Conservation (phyloP, 1,140 invertebrate species). For the Procambarus clarkii region DNA sequence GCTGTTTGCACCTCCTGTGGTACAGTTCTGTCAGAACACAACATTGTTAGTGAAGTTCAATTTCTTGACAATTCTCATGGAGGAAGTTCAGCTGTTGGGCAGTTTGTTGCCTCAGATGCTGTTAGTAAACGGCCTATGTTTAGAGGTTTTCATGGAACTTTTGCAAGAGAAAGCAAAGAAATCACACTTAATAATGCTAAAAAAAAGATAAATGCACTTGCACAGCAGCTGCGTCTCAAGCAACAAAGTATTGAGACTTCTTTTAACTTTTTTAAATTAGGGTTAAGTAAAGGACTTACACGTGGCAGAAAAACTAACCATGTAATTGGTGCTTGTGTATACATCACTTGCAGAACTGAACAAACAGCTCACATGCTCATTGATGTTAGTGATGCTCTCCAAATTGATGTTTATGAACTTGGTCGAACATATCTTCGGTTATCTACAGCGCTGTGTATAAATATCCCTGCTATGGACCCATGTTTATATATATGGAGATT, state of each 20-base stretch:
- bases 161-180: constrained; percentile 91
- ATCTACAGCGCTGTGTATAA: constrained; percentile 92
- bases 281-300: constrained; percentile 87
- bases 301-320: constrained; percentile 92
- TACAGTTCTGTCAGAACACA: constrained; percentile 94
- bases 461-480: constrained; percentile 88
- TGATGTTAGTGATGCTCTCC: constrained; percentile 96
- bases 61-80: constrained; percentile 96
- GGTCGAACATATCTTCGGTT: constrained; percentile 94
- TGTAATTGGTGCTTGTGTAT: constrained; percentile 97
- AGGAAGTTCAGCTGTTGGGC: constrained; percentile 89
- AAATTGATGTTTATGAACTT: constrained; percentile 96
- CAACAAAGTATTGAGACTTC: constrained; percentile 94
- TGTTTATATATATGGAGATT: constrained; percentile 79
- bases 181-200: constrained; percentile 92
- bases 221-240: constrained; percentile 88
- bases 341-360: constrained; percentile 96
- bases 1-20: constrained; percentile 97
- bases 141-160: constrained; percentile 83
- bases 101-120: constrained; percentile 93
- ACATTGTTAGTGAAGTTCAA: constrained; percentile 96
- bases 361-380: constrained; percentile 96
- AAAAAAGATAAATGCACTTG: constrained; percentile 86
- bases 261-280: constrained; percentile 98
- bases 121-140: constrained; percentile 83